Evolutionary conservation across 2,113 vertebrate species (phyloP), one percentile per base, ranked within the genome.

Genomic region (Nesoenas mayeri): DNA sequence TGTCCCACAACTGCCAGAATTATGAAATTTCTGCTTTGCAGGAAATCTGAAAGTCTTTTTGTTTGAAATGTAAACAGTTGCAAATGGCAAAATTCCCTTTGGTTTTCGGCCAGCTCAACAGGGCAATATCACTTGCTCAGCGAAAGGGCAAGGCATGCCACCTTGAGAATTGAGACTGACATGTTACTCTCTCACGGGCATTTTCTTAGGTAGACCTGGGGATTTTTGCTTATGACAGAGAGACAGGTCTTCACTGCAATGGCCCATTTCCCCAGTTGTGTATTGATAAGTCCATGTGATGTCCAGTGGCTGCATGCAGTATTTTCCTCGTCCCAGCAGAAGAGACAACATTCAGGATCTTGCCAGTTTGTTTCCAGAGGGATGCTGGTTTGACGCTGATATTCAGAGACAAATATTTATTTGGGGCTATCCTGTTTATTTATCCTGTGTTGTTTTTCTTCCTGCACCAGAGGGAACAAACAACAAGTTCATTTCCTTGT

Each of bases 381-480:
- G 72, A 70, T 79, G 40, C 24, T 92, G 42, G 54, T 93, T 89
- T 94, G 74, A 89, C 9, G 22, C 13, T 48, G 85, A 90, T 91
- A 73, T 42, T 88, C 79, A 28, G 85, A 86, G 50, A 74, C 53
- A 96, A 89, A 90, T 91, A 89, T 95, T 93, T 95, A 67, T 94
- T 89, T 92, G 73, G 57, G 83, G 65, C 15, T 65, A 44, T 40
- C 12, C 61, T 92, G 65, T 79, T 93, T 96, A 65, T 96, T 96
- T 96, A 60, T 71, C 34, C 22, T 91, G 29, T 1, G 9, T 67
- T 95, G 29, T 64, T 95, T 96, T 96, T 81, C 80, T 96, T 95
- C 80, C 79, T 89, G 86, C 20, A 89, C n/a, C 21, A 58, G 54
- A 34, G 66, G 89, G 79, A 94, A 95, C 90, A 95, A 80, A 81